Percentiles rank a stretch among this genome's conserved stretches.
Evolutionary conservation across 1,140 invertebrate genomes (phyloP).

Genomic region (Amphibalanus amphitrite): DNA sequence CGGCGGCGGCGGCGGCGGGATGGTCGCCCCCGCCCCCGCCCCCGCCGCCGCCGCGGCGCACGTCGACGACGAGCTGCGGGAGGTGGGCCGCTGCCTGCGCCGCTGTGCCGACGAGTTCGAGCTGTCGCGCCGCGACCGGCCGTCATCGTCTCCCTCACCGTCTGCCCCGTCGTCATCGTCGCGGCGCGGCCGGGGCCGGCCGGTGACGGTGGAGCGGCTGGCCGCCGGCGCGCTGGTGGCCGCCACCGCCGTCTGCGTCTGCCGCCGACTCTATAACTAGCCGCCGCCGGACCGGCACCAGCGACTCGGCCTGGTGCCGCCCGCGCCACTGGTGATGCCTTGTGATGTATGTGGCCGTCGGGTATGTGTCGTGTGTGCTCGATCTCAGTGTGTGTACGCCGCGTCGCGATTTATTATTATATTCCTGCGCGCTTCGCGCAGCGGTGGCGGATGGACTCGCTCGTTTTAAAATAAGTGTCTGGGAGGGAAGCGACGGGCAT

Average conservation of each 20-base stretch:
- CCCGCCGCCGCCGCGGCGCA: too few species aligned
- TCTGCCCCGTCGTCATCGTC: too few species aligned
- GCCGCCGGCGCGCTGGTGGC: neutral
- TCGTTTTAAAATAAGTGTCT: neutral
- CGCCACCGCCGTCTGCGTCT: neutral
- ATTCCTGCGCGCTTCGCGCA: neutral
- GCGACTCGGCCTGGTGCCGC: neutral
- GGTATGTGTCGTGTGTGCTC: neutral
- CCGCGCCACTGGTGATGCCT: too few species aligned
- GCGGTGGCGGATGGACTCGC: too few species aligned
- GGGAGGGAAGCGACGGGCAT: neutral
- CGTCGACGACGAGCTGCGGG: neutral
- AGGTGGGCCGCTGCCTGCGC: neutral
- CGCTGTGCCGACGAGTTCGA: neutral
- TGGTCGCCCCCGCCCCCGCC: too few species aligned
- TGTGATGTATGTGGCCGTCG: too few species aligned
- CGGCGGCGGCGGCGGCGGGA: too few species aligned
- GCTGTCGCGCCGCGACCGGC: neutral
- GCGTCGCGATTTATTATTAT: too few species aligned
- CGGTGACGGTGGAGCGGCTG: neutral
- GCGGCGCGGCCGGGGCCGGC: too few species aligned
- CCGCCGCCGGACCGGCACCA: too few species aligned
- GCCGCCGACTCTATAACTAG: neutral
- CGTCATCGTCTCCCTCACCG: too few species aligned
- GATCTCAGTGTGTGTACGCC: neutral